Base-by-base conservation (phyloP, 2,113 vertebrate species). In the Dasypus novemcinctus region DNA sequence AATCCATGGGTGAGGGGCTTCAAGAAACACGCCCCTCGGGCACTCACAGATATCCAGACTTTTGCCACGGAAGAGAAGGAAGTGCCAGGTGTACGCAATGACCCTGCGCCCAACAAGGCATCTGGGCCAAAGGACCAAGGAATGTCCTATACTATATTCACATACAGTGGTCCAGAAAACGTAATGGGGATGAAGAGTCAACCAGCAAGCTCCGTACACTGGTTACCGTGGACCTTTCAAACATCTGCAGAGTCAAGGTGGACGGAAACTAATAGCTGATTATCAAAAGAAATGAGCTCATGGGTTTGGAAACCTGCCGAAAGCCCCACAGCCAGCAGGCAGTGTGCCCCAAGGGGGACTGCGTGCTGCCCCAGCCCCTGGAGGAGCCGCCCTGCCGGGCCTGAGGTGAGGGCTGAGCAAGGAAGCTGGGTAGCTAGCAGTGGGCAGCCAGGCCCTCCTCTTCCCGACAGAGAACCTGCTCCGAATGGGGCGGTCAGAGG, bases 91-190 rank as follows among this genome's bases (percentile, higher is more conserved):
- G 99, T 99, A 31, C 99, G 99, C 95, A 59, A 99, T 7, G 99
- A 99, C 90, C 99, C 99, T 81, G 99, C 99, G 18, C 98, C 99
- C 92, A 99, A 20, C 98, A 99, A 99, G 97, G 99, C 99, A 99
- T 99, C 96, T 99, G 99, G 99, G 99, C 99, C 75, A 99, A 99
- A 97, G 99, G 99, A 71, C 98, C 99, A 59, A 99, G 99, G 98
- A 99, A 99, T 0, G 99, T 99, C 96, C 99, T 99, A 43, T 99
- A 99, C 96, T 99, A 99, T 59, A 98, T 99, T 88, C 98, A 99
- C 1, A 99, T 99, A 25, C 99, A 99, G 12, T 98, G 99, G 97
- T 99, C 99, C 97, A 98, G 99, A 97, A 99, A 99, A 91, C 98
- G 98, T 74, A 99, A 99, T 0, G 99, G 99, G 97, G 99, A 99